phyloP scores from a whole-genome alignment of 2,888 invertebrate genomes.

The Cheilosia soror region DNA sequence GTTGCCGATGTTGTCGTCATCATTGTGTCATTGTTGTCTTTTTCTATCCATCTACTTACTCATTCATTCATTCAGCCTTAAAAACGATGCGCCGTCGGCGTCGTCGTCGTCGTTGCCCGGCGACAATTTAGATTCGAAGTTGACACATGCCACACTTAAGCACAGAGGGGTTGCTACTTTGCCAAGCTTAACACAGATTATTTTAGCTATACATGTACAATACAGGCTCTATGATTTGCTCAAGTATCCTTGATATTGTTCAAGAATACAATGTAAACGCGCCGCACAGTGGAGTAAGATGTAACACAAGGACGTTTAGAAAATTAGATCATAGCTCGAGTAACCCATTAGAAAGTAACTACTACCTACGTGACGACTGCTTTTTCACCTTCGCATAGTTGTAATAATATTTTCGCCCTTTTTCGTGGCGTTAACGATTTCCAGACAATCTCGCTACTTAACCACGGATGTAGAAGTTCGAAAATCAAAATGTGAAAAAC shows the following conservation, averaged over 20 bases:
- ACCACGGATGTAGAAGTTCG: too few species aligned
- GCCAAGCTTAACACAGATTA: constrained; percentile 10
- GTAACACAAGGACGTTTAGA: constrained; percentile 13
- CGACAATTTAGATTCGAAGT: constrained; percentile 22
- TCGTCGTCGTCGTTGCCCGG: neutral
- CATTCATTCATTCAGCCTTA: neutral
- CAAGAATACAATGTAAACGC: neutral
- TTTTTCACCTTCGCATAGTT: neutral
- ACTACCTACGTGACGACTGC: neutral
- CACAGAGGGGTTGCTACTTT: constrained; percentile 3
- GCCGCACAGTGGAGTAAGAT: neutral
- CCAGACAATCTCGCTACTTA: neutral
- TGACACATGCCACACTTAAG: constrained; percentile 20
- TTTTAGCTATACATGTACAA: constrained; percentile 5
- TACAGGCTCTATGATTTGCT: neutral
- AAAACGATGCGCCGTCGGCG: neutral
- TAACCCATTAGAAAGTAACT: neutral
- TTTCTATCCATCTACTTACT: constrained; percentile 13
- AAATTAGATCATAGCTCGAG: constrained; percentile 10
- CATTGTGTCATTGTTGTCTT: constrained; percentile 16
- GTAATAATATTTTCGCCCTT: neutral
- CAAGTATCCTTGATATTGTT: neutral
- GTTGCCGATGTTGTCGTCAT: constrained; percentile 20
- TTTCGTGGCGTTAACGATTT: neutral
- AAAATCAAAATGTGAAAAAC: too few species aligned